These are phyloP conservation scores for Habroteleia sp. DNA, from an alignment of 2,888 invertebrate species.

Conservation along the genomic window DNA sequence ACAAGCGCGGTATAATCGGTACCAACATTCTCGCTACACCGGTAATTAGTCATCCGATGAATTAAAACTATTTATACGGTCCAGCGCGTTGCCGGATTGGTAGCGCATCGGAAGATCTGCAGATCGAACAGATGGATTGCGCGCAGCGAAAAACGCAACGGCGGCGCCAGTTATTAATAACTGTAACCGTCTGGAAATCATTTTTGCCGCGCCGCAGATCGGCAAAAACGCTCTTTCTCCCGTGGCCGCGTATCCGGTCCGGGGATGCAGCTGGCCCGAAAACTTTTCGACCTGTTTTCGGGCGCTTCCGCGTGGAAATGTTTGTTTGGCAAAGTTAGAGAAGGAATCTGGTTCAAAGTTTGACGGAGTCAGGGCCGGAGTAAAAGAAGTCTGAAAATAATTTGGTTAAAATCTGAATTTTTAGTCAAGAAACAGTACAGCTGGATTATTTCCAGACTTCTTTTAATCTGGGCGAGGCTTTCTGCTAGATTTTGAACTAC, in stretches of 20 bases:
- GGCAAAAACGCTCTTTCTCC: conserved; percentile 8
- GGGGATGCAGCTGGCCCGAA: too few species aligned
- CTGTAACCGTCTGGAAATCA: conserved; percentile 20
- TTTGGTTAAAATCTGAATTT: too few species aligned
- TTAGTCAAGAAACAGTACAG: too few species aligned
- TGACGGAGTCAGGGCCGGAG: too few species aligned
- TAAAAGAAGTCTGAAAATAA: too few species aligned
- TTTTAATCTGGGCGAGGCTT: too few species aligned
- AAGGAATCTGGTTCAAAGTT: too few species aligned
- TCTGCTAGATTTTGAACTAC: too few species aligned
- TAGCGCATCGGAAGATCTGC: conserved; percentile 32
- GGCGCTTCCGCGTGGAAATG: too few species aligned
- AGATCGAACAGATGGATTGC: conserved; percentile 19
- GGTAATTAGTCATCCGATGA: conserved; percentile 52
- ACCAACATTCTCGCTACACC: conserved; percentile 34
- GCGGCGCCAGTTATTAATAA: conserved; percentile 27
- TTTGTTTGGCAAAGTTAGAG: too few species aligned
- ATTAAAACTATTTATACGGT: conserved; percentile 44
- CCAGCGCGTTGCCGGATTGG: conserved; percentile 31
- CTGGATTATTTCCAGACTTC: too few species aligned
- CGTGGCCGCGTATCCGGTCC: conserved; percentile 26
- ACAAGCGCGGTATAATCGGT: conserved; percentile 52
- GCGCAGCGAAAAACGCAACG: conserved; percentile 24
- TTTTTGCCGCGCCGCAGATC: conserved; percentile 1
- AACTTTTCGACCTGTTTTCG: too few species aligned